Base-by-base conservation (phyloP, 2,797 vertebrate genomes). In the Mormyrus proboscirostris region DNA sequence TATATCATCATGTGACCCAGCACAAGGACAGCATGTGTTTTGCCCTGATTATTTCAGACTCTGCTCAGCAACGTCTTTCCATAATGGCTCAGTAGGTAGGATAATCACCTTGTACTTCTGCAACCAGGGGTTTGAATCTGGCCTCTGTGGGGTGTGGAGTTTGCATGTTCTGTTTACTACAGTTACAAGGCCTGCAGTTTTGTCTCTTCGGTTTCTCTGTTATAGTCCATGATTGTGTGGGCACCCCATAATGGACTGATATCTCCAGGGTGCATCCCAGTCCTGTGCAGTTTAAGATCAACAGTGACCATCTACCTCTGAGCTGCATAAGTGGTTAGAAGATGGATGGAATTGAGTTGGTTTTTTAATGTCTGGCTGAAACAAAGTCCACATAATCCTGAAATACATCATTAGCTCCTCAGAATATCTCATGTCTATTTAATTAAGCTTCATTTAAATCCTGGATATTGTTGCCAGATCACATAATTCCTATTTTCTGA, bases 391-490 rank as follows among this genome's bases (percentile, higher is more conserved):
- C 69, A 76, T 41, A 41, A 76, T 33, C 33, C 69, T 19, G 33
- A 76, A 76, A 76, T 76, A 76, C 29, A 76, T 38, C 33, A 76
- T 76, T 76, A 76, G 69, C 33, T 38, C 69, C 25, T 14, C 33
- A 76, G 33, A 76, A 76, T 16, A 41, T 41, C 69, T 76, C 69
- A 76, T 76, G 69, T 76, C 14, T 76, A 6, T 76, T 76, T 76
- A 38, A 76, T 76, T 76, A 76, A 76, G 69, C 69, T 76, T 76
- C 12, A 76, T 76, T 76, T 76, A 76, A 76, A 76, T 76, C 14
- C 41, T 76, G 69, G 69, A 76, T 38, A 76, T 38, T 76, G 41
- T 76, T 41, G 4, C 33, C 65, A 41, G 33, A 76, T 76, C 69
- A 41, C 69, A 76, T 76, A 41, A 76, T 76, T 76, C 33, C 14